A percentile compares a stretch with the other conserved stretches of the same genome.
These are phyloP conservation scores for Lithobius niger DNA, from an alignment of 1,140 invertebrate genomes.

Conservation along the genomic window DNA sequence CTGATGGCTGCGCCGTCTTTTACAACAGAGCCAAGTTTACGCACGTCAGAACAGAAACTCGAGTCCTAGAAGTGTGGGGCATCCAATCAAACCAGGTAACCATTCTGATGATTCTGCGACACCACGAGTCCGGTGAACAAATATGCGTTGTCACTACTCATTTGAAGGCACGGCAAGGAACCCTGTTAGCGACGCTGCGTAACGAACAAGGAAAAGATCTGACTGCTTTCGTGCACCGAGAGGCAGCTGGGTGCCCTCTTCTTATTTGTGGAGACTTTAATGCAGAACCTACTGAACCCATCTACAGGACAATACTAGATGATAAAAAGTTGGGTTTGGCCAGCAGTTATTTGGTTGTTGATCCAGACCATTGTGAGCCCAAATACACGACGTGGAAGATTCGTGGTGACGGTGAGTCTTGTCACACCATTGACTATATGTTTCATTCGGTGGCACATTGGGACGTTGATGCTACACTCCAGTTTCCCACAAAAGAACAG, in stretches of 20 bases:
- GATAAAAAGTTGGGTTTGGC: not conserved
- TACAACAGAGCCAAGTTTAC: slow-evolving; percentile 48
- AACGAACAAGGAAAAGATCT: slow-evolving; percentile 62
- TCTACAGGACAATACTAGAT: slow-evolving; percentile 43
- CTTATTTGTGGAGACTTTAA: slow-evolving; percentile 66
- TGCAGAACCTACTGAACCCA: slow-evolving; percentile 55
- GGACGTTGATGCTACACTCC: slow-evolving; percentile 43
- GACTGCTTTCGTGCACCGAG: slow-evolving; percentile 42
- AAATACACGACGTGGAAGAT: slow-evolving; percentile 67
- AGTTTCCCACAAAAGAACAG: slow-evolving; percentile 48
- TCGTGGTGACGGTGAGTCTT: slow-evolving; percentile 51
- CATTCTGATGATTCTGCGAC: slow-evolving; percentile 41
- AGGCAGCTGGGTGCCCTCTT: slow-evolving; percentile 35
- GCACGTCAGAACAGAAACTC: slow-evolving; percentile 41
- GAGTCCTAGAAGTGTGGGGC: slow-evolving; percentile 52
- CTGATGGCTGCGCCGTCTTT: slow-evolving; percentile 68
- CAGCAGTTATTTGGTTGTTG: slow-evolving; percentile 37
- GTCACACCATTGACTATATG: slow-evolving; percentile 65
- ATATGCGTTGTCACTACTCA: slow-evolving; percentile 60
- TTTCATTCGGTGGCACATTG: slow-evolving; percentile 48
- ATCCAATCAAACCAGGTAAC: slow-evolving; percentile 57
- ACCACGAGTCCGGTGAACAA: slow-evolving; percentile 40
- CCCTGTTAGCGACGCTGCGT: slow-evolving; percentile 49
- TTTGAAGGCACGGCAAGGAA: slow-evolving; percentile 56
- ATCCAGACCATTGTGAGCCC: slow-evolving; percentile 38